phyloP scores from a whole-genome alignment of 2,797 vertebrate genomes.

The Sciurus carolinensis region DNA sequence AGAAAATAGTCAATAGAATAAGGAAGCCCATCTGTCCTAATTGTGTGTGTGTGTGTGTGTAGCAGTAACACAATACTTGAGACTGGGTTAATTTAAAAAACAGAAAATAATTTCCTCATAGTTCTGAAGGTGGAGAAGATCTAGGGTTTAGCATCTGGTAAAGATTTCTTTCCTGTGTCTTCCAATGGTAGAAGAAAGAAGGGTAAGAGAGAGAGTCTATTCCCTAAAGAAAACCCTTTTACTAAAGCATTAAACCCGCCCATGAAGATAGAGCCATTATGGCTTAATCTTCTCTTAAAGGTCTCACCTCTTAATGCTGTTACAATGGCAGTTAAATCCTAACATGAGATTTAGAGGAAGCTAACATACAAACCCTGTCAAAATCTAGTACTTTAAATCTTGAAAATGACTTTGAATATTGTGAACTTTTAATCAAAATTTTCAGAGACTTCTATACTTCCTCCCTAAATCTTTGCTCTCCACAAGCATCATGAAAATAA shows the following conservation, averaged over 20 bases:
- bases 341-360: background rate
- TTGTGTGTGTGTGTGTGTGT: too few relatives aligned
- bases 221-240: background rate
- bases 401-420: constrained; percentile 28
- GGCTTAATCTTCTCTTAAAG: background rate
- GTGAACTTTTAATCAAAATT: background rate
- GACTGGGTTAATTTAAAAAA: background rate
- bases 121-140: background rate
- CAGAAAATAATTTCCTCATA: background rate
- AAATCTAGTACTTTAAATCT: background rate
- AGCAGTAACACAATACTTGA: background rate
- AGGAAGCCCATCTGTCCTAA: background rate
- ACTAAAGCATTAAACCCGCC: background rate
- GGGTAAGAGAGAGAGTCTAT: background rate
- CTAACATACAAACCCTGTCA: background rate
- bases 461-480: background rate
- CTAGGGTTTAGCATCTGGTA: background rate
- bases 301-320: background rate
- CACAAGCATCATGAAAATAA: background rate
- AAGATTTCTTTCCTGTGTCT: background rate
- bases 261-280: background rate
- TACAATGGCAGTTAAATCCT: background rate
- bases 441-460: background rate
- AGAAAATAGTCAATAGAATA: background rate
- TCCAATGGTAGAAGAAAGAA: too few relatives aligned